A percentile compares a stretch with the other conserved stretches of the same genome.
Evolutionary conservation across 2,888 invertebrate genomes (phyloP).

Genomic region (Mythimna ferrago): DNA sequence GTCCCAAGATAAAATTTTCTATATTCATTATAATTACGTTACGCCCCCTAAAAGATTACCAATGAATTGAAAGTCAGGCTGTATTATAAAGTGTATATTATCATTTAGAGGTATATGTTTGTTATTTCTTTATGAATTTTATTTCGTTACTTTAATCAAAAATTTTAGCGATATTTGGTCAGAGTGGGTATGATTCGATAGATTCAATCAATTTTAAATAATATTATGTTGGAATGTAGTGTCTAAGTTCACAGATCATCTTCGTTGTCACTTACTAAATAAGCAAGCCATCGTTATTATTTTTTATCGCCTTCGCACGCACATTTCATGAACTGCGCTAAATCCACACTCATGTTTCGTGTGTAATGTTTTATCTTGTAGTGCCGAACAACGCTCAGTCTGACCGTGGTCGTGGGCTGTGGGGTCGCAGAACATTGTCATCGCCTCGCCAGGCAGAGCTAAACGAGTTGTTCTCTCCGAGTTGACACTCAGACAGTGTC

Average conservation of each 20-base stretch:
- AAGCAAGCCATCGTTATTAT: constrained; percentile 36
- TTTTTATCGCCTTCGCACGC: neutral
- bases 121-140: constrained; percentile 32
- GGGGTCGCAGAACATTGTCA: neutral
- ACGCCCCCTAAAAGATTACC: neutral
- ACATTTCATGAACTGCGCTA: neutral
- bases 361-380: neutral
- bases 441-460: no score
- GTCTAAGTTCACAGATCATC: neutral
- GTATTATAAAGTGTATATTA: neutral
- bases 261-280: constrained; percentile 21
- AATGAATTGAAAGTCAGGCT: neutral
- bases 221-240: neutral
- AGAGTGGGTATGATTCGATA: neutral
- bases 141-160: constrained; percentile 20
- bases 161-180: neutral
- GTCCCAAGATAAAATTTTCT: neutral
- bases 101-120: constrained; percentile 18
- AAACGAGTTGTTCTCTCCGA: no score
- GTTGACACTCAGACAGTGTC: no score
- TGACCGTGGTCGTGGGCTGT: neutral
- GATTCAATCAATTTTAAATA: neutral
- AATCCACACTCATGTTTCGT: neutral
- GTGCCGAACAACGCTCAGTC: neutral
- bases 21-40: neutral